Conservation (phyloP, 2,888 invertebrate species). For the Chamaedrilus cognettii region DNA sequence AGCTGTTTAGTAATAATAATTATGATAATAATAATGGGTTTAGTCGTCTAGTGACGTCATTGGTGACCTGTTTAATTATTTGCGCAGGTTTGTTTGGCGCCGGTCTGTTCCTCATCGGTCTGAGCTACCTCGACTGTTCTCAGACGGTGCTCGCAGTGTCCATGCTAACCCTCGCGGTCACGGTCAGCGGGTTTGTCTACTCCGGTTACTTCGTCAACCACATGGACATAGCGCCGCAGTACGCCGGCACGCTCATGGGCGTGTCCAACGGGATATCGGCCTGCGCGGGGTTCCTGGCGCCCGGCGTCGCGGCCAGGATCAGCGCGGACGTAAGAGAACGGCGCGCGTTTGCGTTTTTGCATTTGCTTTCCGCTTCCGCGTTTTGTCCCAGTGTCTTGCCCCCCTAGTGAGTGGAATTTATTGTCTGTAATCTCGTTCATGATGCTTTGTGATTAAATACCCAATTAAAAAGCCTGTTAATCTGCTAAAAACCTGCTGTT, state of each 20-base stretch:
- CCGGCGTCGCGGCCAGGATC: slow-evolving; percentile 50
- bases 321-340: slow-evolving; percentile 42
- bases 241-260: slow-evolving; percentile 57
- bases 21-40: too few relatives aligned
- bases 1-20: too few relatives aligned
- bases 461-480: too few relatives aligned
- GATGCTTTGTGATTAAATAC: too few relatives aligned
- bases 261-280: slow-evolving; percentile 58
- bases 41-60: too few relatives aligned
- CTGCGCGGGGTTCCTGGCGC: slow-evolving; percentile 56
- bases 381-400: too few relatives aligned
- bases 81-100: slow-evolving; percentile 51
- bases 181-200: slow-evolving; percentile 52
- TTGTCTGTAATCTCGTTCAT: too few relatives aligned
- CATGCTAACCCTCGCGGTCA: slow-evolving; percentile 51
- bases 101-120: slow-evolving; percentile 49
- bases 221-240: slow-evolving; percentile 58
- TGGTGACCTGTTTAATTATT: too few relatives aligned
- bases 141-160: slow-evolving; percentile 47
- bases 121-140: slow-evolving; percentile 54
- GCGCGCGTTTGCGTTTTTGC: background rate
- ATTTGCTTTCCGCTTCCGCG: too few relatives aligned
- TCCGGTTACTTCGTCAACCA: slow-evolving; percentile 58
- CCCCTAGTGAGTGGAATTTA: too few relatives aligned
- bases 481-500: too few relatives aligned